phyloP scores from a whole-genome alignment of 1,140 invertebrate species.

The Psilanteris sp. region DNA sequence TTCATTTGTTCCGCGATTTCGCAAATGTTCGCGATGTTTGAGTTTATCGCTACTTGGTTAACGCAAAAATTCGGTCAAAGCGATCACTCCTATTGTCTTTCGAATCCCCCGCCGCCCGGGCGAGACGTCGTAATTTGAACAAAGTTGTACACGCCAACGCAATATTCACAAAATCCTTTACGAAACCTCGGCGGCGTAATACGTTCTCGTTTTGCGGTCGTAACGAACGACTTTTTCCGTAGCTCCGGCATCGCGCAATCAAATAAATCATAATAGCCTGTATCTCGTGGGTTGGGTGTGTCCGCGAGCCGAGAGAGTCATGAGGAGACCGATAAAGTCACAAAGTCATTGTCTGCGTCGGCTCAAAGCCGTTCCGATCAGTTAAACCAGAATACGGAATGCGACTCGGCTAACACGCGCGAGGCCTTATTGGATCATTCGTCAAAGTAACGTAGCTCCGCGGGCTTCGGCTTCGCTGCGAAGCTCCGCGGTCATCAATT shows the following conservation, averaged over 20 bases:
- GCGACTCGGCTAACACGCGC: slow-evolving; percentile 44
- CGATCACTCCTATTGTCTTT: too few species aligned
- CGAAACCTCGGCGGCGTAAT: slow-evolving; percentile 23
- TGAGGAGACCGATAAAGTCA: slow-evolving; percentile 62
- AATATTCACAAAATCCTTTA: slow-evolving; percentile 38
- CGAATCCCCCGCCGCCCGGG: too few species aligned
- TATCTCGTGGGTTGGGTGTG: slow-evolving; percentile 49
- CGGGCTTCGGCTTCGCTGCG: slow-evolving; percentile 3
- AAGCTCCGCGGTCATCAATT: slow-evolving; percentile 41
- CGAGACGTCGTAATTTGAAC: slow-evolving; percentile 43
- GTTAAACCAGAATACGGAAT: slow-evolving; percentile 72
- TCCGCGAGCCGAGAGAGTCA: slow-evolving; percentile 46
- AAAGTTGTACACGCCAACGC: slow-evolving; percentile 56
- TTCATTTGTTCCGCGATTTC: too few species aligned
- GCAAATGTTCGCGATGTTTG: too few species aligned
- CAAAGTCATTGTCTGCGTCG: slow-evolving; percentile 64
- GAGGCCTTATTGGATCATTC: slow-evolving; percentile 54
- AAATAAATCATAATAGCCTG: slow-evolving; percentile 64
- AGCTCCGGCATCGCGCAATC: slow-evolving; percentile 44
- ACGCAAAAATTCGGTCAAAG: too few species aligned
- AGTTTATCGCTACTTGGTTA: too few species aligned
- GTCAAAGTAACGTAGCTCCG: slow-evolving; percentile 53
- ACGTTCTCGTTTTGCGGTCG: slow-evolving; percentile 38
- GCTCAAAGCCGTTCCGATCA: slow-evolving; percentile 64
- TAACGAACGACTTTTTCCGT: slow-evolving; percentile 47